phyloP scores from a whole-genome alignment of 2,797 vertebrate genomes.

The Falco peregrinus region DNA sequence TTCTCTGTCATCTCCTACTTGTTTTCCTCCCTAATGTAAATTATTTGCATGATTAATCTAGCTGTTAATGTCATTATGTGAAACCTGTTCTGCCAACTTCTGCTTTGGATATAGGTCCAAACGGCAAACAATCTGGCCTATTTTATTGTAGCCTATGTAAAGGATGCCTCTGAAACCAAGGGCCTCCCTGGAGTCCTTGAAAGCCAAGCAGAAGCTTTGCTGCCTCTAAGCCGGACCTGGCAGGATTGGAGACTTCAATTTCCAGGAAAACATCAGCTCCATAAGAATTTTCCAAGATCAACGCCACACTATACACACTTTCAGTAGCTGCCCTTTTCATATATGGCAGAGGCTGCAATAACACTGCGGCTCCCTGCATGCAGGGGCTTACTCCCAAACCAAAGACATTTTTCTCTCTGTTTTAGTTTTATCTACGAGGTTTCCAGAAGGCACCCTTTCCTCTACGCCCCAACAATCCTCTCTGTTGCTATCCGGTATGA shows the following conservation, averaged over 20 bases:
- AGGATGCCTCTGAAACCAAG: not conserved
- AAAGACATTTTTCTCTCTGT: not conserved
- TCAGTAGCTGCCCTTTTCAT: too few species aligned
- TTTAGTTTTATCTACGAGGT: conserved; percentile 61
- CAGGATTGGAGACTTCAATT: not conserved
- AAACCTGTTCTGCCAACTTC: not conserved
- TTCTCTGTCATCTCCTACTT: not conserved
- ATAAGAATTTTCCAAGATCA: not conserved
- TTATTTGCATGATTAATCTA: not conserved
- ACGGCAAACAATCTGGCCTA: not conserved
- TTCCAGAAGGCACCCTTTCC: conserved; percentile 54
- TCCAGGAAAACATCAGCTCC: not conserved
- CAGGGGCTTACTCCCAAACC: not conserved
- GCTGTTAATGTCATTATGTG: not conserved
- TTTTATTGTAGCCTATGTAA: not conserved
- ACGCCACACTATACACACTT: not conserved
- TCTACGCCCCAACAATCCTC: conserved; percentile 45
- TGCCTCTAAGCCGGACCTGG: not conserved
- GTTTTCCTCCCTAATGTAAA: not conserved
- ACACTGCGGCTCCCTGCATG: not conserved
- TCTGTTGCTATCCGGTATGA: not conserved
- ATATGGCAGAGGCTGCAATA: not conserved
- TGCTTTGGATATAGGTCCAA: not conserved
- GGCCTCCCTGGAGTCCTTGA: not conserved
- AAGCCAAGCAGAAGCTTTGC: not conserved